Percentiles rank a stretch among this genome's conserved stretches.
Evolutionary conservation across 1,140 invertebrate genomes (phyloP).

Genomic region (Heliconius nattereri): DNA sequence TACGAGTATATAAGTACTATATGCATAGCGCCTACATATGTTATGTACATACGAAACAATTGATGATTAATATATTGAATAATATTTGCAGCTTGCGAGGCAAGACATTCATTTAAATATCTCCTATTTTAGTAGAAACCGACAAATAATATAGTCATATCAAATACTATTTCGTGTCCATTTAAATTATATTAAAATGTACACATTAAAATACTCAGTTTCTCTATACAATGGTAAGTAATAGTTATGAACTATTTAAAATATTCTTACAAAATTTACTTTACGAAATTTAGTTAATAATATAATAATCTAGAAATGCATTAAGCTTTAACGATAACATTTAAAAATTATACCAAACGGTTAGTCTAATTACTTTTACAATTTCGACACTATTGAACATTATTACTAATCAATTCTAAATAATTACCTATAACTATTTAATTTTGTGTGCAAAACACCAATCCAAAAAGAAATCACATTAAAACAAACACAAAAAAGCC

Average conservation of each 20-base stretch:
- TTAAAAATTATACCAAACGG: not conserved
- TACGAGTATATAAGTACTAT: slow-evolving; percentile 3
- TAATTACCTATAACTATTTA: slow-evolving; percentile 1
- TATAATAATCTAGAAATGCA: not conserved
- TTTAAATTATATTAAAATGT: too few species aligned
- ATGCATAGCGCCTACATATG: slow-evolving; percentile 29
- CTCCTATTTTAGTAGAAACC: not conserved
- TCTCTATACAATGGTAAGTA: too few species aligned
- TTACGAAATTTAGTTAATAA: not conserved
- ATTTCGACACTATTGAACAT: not conserved
- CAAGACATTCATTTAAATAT: not conserved
- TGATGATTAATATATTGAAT: slow-evolving; percentile 19
- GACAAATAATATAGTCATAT: too few species aligned
- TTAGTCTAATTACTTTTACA: not conserved
- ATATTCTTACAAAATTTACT: not conserved
- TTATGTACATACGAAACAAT: slow-evolving; percentile 17
- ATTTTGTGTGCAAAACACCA: not conserved
- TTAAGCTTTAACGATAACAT: not conserved
- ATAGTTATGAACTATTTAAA: too few species aligned
- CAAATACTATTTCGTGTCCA: too few species aligned
- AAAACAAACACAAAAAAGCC: slow-evolving; percentile 41
- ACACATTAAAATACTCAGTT: too few species aligned
- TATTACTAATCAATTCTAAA: not conserved
- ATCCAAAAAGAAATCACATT: slow-evolving; percentile 33
- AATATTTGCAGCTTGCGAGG: slow-evolving; percentile 10